These are phyloP conservation scores for Dinoponera quadriceps DNA, from an alignment of 1,140 invertebrate genomes.

Conservation along the genomic window DNA sequence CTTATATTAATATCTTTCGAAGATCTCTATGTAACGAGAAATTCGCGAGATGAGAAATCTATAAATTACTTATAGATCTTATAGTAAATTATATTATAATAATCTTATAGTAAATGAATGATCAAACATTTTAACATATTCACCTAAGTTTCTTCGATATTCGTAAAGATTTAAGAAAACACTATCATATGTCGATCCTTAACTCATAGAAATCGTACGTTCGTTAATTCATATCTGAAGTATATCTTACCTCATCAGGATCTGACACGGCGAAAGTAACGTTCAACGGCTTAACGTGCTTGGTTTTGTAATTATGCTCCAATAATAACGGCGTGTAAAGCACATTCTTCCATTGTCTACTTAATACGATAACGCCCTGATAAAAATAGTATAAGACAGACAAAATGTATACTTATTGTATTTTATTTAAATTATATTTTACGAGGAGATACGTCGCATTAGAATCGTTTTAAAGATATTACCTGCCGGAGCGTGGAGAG, in stretches of 20 bases:
- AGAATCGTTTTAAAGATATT: conserved; percentile 54
- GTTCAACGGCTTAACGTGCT: conserved; percentile 93
- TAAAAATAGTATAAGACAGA: conserved; percentile 53
- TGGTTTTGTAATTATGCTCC: conserved; percentile 95
- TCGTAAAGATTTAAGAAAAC: not conserved
- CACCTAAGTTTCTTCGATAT: conserved; percentile 2
- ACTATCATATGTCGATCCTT: conserved; percentile 10
- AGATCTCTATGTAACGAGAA: conserved; percentile 9
- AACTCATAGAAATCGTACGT: not conserved
- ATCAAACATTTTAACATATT: conserved; percentile 39
- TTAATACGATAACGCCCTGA: conserved; percentile 95
- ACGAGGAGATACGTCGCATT: not conserved
- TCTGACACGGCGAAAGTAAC: conserved; percentile 95
- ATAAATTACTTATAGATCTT: conserved; percentile 46
- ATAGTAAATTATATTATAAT: no score
- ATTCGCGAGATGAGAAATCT: conserved; percentile 45
- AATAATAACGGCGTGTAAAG: conserved; percentile 96
- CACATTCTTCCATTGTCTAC: conserved; percentile 98
- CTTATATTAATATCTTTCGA: conserved; percentile 38
- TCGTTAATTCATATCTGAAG: not conserved
- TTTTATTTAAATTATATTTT: conserved; percentile 12
- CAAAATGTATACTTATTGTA: no score
- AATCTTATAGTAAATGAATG: conserved; percentile 22
- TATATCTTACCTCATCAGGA: conserved; percentile 88
- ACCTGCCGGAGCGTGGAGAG: conserved; percentile 95